Evolutionary conservation across 2,113 vertebrate species (phyloP), one percentile per base, ranked within the genome.

Genomic region (Piprites chloris): DNA sequence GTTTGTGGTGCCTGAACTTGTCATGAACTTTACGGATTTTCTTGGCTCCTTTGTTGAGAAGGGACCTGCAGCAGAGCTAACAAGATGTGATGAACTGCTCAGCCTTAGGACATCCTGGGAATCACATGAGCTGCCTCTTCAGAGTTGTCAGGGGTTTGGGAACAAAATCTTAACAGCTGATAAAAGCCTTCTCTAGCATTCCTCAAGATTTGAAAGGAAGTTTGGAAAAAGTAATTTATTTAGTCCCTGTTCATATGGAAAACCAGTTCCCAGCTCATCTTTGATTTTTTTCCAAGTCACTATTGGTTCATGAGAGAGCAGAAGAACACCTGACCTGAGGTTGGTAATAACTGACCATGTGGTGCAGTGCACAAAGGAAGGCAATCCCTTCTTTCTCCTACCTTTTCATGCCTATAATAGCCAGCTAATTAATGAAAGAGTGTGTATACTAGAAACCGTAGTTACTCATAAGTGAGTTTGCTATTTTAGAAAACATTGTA

Each of bases 1-100:
- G 55, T 62, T 89, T 91, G 86, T 97, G 84, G 93, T 97, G 93
- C 62, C 86, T 93, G 96, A 92, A 95, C 90, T 96, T 94, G 95
- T 93, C 82, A 81, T 65, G 81, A 96, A 87, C 90, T 96, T 87
- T 17, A 52, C 3, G 6, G 84, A 89, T 94, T 96, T 96, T 96
- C 77, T 95, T 90, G 81, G 66, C 81, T 93, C 87, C 73, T 76
- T 39, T 71, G 86, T 56, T 71, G 83, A 79, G n/a, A 72, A 47
- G 63, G 88, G 89, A 39, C 41, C 49, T 81, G 7, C 35, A 62
- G 47, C 46, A 46, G 50, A 42, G 52, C 47, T 74, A 33, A 73
- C 77, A 87, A 71, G 87, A 41, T 52, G 46, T 12, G 39, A 59
- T 61, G n/a, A 87, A 79, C 74, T 46, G 37, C 47, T 93, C 53